Evolutionary conservation across 2,888 invertebrate genomes (phyloP).

Genomic region (Drosophila atroscutellata): DNA sequence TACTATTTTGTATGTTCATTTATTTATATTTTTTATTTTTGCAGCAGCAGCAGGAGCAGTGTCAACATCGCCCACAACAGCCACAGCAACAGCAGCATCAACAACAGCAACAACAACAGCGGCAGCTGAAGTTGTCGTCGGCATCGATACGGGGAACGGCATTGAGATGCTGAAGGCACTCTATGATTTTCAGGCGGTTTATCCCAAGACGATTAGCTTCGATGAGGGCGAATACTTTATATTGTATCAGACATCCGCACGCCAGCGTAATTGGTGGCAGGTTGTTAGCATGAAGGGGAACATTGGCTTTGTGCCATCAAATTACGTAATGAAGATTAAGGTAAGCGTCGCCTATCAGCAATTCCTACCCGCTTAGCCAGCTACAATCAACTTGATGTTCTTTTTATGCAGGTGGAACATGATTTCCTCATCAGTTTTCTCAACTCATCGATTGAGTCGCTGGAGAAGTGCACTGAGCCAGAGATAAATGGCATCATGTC

Average conservation of each 20-base stretch:
- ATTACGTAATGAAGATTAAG: constrained; percentile 92
- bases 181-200: constrained; percentile 93
- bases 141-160: constrained; percentile 58
- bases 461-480: constrained; percentile 85
- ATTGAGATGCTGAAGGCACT: constrained; percentile 93
- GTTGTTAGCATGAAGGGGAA: constrained; percentile 93
- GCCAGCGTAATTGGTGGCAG: constrained; percentile 94
- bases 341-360: constrained; percentile 84
- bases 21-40: constrained; percentile 6
- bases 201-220: constrained; percentile 93
- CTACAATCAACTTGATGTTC: not conserved
- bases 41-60: constrained; percentile 42
- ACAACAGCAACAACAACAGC: constrained; percentile 19
- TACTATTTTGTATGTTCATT: not conserved
- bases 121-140: constrained; percentile 10
- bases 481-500: constrained; percentile 85
- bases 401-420: constrained; percentile 87
- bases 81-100: constrained; percentile 27
- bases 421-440: constrained; percentile 90
- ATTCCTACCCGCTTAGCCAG: not conserved
- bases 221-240: constrained; percentile 92
- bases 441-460: constrained; percentile 88
- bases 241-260: constrained; percentile 91
- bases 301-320: constrained; percentile 94
- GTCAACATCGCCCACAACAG: constrained; percentile 51